Evolutionary conservation across 2,888 invertebrate genomes (phyloP).

Genomic region (Sarcophaga caerulescens): DNA sequence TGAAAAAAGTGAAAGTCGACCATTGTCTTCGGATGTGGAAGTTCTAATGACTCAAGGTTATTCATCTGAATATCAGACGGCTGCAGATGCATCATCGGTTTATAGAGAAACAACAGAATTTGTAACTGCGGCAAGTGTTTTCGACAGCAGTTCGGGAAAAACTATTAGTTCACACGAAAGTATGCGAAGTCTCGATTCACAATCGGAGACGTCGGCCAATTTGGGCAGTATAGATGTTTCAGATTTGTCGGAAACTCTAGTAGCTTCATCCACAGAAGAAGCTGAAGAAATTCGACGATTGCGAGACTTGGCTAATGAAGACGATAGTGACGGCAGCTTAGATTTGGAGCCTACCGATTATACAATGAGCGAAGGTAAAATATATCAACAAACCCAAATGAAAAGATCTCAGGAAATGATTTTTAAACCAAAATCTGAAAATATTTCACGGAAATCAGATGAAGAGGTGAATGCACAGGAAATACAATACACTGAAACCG

Average conservation of each 20-base stretch:
- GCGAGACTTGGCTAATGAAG: constrained; percentile 83
- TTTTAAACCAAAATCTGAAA: constrained; percentile 86
- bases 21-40: constrained; percentile 93
- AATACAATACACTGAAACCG: constrained; percentile 71
- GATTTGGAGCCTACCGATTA: constrained; percentile 72
- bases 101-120: constrained; percentile 92
- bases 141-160: constrained; percentile 81
- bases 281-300: constrained; percentile 83
- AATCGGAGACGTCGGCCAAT: constrained; percentile 90
- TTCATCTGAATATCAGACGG: constrained; percentile 93
- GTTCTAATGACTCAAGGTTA: constrained; percentile 88
- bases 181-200: constrained; percentile 93
- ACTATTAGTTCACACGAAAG: constrained; percentile 91
- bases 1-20: constrained; percentile 89
- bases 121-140: constrained; percentile 91
- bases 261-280: constrained; percentile 92
- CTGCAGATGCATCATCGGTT: constrained; percentile 89
- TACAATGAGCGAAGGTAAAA: constrained; percentile 81
- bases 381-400: constrained; percentile 87
- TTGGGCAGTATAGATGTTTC: constrained; percentile 94
- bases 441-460: constrained; percentile 49
- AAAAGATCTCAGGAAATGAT: constrained; percentile 95
- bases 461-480: constrained; percentile 79
- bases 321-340: constrained; percentile 82
- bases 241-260: constrained; percentile 95